phyloP scores from a whole-genome alignment of 2,113 vertebrate species.

The Salvelinus sp. region DNA sequence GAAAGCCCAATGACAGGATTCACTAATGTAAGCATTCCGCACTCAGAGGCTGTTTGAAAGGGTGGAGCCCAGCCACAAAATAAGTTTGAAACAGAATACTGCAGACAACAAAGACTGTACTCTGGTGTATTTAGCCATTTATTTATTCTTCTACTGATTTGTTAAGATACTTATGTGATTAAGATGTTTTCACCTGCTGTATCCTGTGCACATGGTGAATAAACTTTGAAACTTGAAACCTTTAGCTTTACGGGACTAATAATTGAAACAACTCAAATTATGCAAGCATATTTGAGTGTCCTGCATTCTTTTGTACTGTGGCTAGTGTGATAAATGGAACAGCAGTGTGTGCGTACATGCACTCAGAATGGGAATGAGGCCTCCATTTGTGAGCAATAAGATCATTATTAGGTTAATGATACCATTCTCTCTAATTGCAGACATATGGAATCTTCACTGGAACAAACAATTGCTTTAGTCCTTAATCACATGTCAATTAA shows the following conservation, averaged over 20 bases:
- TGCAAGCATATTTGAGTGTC: neutral
- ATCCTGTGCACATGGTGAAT: no score
- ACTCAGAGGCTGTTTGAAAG: neutral
- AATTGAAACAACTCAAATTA: neutral
- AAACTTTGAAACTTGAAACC: neutral
- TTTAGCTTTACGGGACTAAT: neutral
- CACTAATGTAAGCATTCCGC: neutral
- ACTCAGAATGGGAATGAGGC: constrained; percentile 47
- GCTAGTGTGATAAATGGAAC: constrained; percentile 40
- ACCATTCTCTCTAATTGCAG: constrained; percentile 59
- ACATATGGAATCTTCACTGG: constrained; percentile 65
- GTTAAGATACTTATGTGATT: neutral
- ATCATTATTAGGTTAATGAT: constrained; percentile 62
- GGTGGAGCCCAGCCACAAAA: neutral
- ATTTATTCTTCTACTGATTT: neutral
- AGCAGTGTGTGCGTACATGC: constrained; percentile 51
- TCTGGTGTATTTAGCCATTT: neutral
- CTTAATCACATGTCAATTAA: constrained; percentile 65
- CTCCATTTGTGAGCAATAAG: constrained; percentile 39
- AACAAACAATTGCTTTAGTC: constrained; percentile 59
- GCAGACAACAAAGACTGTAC: neutral
- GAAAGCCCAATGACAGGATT: constrained; percentile 20
- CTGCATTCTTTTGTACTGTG: neutral
- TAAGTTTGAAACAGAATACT: neutral
- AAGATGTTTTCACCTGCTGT: neutral